Percentiles rank a stretch among this genome's conserved stretches.
Conservation (phyloP, 2,888 invertebrate species). For the Chloroclystis v-ata region DNA sequence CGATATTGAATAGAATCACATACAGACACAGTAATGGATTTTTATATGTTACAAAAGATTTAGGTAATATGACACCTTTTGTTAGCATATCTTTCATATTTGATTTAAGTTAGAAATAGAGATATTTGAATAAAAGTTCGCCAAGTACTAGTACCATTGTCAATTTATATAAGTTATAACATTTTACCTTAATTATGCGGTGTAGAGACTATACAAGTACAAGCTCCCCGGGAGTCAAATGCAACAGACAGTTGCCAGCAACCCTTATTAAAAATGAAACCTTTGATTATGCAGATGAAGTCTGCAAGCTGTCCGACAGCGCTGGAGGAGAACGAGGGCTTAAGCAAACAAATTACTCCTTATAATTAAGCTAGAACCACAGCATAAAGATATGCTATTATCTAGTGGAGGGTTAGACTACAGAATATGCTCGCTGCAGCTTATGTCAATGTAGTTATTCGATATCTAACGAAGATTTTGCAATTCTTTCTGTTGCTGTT, state of each 20-base stretch:
- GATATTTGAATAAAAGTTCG: no score
- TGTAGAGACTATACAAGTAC: neutral
- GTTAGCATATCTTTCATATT: no score
- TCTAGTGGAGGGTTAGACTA: neutral
- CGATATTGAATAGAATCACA: neutral
- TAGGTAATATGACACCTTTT: no score
- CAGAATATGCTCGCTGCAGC: neutral
- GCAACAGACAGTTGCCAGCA: slow-evolving; percentile 7
- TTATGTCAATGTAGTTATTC: neutral
- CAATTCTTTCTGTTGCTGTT: no score
- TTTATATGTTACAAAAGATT: no score
- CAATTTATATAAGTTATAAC: no score
- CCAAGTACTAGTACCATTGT: no score
- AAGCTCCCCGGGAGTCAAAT: slow-evolving; percentile 6
- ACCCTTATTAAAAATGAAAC: slow-evolving; percentile 20
- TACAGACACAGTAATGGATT: neutral
- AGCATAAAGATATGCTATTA: slow-evolving; percentile 22
- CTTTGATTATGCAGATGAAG: slow-evolving; percentile 20
- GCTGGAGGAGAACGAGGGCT: slow-evolving; percentile 18
- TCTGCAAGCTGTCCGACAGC: slow-evolving; percentile 13
- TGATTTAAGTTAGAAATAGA: no score
- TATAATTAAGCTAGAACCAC: slow-evolving; percentile 32
- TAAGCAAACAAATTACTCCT: slow-evolving; percentile 33
- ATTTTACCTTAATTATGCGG: neutral
- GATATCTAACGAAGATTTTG: neutral